Evolutionary conservation across 2,888 invertebrate genomes (phyloP).

Genomic region (Bhutanitis thaidina): DNA sequence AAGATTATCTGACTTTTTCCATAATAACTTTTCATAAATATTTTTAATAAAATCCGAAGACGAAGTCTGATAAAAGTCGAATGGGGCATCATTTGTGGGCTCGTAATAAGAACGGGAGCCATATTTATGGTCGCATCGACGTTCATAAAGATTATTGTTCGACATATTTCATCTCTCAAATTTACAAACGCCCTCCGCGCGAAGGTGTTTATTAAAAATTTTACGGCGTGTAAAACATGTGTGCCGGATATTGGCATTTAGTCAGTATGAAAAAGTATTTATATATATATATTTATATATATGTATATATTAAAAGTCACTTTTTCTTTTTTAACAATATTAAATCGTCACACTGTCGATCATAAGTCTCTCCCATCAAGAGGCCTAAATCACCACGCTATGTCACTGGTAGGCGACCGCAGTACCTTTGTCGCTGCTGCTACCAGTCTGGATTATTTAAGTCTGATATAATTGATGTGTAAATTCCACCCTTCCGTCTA

Average conservation of each 20-base stretch:
- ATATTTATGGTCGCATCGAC: slow-evolving; percentile 30
- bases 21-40: not conserved
- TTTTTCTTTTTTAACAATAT: too few relatives aligned
- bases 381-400: too few relatives aligned
- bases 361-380: too few relatives aligned
- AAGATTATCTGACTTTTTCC: too few relatives aligned
- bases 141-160: slow-evolving; percentile 40
- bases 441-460: too few relatives aligned
- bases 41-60: not conserved
- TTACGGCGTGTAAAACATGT: slow-evolving; percentile 40
- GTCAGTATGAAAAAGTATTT: slow-evolving; percentile 1
- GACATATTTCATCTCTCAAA: slow-evolving; percentile 49
- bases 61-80: not conserved
- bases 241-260: slow-evolving; percentile 35
- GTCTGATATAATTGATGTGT: too few relatives aligned
- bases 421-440: too few relatives aligned
- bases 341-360: too few relatives aligned
- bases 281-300: too few relatives aligned
- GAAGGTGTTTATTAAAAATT: slow-evolving; percentile 54
- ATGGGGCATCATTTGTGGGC: slow-evolving; percentile 10
- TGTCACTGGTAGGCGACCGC: too few relatives aligned
- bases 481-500: too few relatives aligned
- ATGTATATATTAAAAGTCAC: too few relatives aligned
- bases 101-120: slow-evolving; percentile 11
- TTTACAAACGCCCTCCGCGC: slow-evolving; percentile 32